Percentiles rank a stretch among this genome's conserved stretches.
phyloP scores from a whole-genome alignment of 2,888 invertebrate species.

The Amiota minor region DNA sequence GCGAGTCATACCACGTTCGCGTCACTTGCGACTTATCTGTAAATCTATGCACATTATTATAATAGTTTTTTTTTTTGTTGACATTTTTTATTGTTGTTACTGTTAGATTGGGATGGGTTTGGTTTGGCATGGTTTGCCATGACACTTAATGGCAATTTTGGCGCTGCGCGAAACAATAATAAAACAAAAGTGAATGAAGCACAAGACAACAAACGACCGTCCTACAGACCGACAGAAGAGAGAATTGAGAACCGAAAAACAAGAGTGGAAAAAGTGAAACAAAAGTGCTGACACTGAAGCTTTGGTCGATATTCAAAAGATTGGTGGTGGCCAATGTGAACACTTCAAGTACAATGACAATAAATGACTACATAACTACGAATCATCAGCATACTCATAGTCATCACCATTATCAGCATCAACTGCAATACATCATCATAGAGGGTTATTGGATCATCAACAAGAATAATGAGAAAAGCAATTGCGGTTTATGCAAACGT shows the following conservation, averaged over 20 bases:
- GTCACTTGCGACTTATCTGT: background rate
- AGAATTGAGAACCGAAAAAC: background rate
- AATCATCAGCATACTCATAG: background rate
- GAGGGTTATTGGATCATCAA: background rate
- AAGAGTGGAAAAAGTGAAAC: background rate
- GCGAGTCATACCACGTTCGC: background rate
- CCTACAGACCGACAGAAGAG: too few species aligned
- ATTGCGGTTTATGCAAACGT: constrained; percentile 59
- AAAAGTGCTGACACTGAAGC: background rate
- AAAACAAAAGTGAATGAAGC: too few species aligned
- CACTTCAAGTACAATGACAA: constrained; percentile 21
- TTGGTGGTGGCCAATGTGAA: constrained; percentile 51
- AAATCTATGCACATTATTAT: constrained; percentile 3
- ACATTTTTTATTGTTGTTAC: background rate
- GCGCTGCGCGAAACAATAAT: background rate
- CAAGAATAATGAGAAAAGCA: constrained; percentile 23
- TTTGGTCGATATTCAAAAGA: constrained; percentile 17
- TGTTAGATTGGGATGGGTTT: background rate
- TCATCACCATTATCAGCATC: constrained; percentile 12
- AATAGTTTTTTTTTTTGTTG: constrained; percentile 2
- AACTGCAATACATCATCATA: constrained; percentile 6
- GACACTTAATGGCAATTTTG: constrained; percentile 12
- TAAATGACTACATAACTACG: too few species aligned
- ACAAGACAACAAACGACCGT: too few species aligned
- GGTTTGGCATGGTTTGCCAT: background rate